These are phyloP conservation scores for Mesodorylaimus sp. DNA, from an alignment of 2,888 invertebrate species.

Conservation along the genomic window DNA sequence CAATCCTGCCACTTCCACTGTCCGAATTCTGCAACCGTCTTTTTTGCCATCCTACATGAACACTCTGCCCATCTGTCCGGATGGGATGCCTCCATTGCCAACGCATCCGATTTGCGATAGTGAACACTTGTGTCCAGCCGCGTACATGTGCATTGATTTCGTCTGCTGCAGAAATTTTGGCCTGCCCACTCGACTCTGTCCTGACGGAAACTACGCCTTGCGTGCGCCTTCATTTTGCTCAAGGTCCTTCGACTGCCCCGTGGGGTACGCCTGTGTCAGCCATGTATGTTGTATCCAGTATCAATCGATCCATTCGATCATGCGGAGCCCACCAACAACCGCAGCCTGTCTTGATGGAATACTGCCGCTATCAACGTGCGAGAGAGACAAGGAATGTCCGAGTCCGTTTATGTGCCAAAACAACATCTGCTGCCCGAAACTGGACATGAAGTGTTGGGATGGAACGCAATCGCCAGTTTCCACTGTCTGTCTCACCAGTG, in stretches of 20 bases:
- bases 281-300: background rate
- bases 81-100: background rate
- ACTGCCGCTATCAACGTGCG: background rate
- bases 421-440: background rate
- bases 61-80: background rate
- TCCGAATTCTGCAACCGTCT: no score
- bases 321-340: no score
- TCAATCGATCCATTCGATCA: no score
- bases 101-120: background rate
- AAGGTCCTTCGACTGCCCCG: background rate
- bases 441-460: no score
- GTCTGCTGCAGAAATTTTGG: background rate
- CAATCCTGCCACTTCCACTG: no score
- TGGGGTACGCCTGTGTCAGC: background rate
- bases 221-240: background rate
- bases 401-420: background rate
- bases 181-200: background rate
- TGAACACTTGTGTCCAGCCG: background rate
- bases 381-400: background rate
- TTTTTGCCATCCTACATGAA: no score
- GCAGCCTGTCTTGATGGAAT: background rate
- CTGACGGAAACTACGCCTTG: background rate
- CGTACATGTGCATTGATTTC: background rate
- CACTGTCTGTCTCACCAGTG: background rate
- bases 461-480: background rate